These are phyloP conservation scores for Pseudois nayaur DNA, from an alignment of 2,113 vertebrate genomes.

Conservation along the genomic window DNA sequence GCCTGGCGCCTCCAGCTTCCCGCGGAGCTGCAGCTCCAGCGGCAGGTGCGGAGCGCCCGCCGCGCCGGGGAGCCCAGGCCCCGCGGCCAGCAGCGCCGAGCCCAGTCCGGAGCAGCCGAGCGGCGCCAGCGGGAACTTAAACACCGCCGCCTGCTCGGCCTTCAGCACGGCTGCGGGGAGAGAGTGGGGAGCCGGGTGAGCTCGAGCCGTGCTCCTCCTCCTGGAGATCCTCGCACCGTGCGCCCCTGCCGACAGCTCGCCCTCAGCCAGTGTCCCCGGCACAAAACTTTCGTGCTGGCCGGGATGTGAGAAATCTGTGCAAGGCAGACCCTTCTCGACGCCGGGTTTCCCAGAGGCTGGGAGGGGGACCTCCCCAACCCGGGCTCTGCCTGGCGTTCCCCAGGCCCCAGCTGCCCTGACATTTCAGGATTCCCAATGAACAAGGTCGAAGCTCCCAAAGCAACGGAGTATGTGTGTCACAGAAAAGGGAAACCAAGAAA, in stretches of 20 bases:
- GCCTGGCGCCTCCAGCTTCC: conserved; percentile 89
- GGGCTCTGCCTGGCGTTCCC: neutral
- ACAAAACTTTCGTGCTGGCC: neutral
- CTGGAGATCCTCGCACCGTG: neutral
- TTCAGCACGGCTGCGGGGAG: conserved; percentile 87
- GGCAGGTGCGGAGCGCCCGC: conserved; percentile 89
- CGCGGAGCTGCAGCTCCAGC: conserved; percentile 93
- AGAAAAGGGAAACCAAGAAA: neutral
- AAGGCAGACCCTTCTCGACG: neutral
- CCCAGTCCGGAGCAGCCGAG: conserved; percentile 90
- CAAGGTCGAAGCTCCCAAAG: neutral
- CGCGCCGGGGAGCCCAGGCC: conserved; percentile 86
- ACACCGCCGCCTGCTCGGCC: conserved; percentile 91
- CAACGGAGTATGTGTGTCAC: neutral
- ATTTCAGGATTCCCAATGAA: neutral
- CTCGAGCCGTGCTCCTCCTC: neutral
- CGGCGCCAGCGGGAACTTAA: conserved; percentile 95
- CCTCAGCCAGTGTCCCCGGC: neutral
- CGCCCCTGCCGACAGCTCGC: fast-evolving
- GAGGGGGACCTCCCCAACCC: neutral
- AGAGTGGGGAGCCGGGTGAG: neutral
- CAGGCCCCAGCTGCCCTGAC: neutral
- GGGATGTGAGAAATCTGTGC: neutral
- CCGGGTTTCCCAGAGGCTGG: neutral
- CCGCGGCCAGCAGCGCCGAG: conserved; percentile 88